Percentiles rank a stretch among this genome's conserved stretches.
Evolutionary conservation across 2,113 vertebrate species (phyloP).

Genomic region (Clarias macrocephalus): DNA sequence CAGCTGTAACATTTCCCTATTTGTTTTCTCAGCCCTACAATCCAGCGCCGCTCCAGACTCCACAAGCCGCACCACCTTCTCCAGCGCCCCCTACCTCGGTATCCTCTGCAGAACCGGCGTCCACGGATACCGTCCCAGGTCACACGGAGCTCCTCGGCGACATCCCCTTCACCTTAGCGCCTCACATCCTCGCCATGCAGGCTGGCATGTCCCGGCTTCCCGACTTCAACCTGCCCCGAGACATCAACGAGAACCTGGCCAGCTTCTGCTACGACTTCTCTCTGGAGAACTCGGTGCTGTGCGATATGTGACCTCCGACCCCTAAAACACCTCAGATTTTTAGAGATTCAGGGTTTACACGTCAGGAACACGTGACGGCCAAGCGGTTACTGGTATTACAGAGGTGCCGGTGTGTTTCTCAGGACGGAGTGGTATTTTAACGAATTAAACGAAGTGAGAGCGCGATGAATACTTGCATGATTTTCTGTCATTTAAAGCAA

Average conservation of each 20-base stretch:
- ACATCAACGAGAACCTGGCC: constrained; percentile 80
- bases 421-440: background rate
- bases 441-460: background rate
- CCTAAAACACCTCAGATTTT: background rate
- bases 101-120: constrained; percentile 26
- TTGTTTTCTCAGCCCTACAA: constrained; percentile 44
- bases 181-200: constrained; percentile 85
- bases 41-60: constrained; percentile 28
- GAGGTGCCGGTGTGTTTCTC: background rate
- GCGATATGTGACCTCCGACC: constrained; percentile 65
- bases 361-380: background rate
- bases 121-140: constrained; percentile 64
- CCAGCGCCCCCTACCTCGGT: constrained; percentile 47
- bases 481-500: background rate
- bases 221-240: constrained; percentile 74
- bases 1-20: background rate
- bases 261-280: constrained; percentile 94
- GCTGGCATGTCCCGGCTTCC: constrained; percentile 71
- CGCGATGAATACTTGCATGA: background rate
- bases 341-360: background rate
- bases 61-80: constrained; percentile 39
- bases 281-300: constrained; percentile 93
- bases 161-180: constrained; percentile 90
- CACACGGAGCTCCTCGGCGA: constrained; percentile 86
- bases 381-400: background rate